These are phyloP conservation scores for Trypoxylon attenuatum DNA, from an alignment of 2,888 invertebrate genomes.

Conservation along the genomic window DNA sequence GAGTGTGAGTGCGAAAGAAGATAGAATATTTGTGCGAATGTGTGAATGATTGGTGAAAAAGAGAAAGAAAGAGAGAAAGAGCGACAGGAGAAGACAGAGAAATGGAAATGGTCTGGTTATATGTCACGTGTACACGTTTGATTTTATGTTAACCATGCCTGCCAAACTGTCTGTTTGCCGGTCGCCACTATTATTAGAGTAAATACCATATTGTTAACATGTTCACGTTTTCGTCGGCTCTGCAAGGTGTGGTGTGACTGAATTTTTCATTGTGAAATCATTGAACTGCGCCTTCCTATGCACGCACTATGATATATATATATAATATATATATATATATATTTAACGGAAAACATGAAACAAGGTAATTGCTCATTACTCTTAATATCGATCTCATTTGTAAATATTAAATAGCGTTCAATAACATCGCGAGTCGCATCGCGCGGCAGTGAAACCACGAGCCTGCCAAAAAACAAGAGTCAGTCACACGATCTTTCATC, in stretches of 20 bases:
- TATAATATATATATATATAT: conserved; percentile 4
- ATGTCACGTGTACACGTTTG: conserved; percentile 58
- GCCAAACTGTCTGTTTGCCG: conserved; percentile 72
- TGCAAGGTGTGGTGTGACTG: conserved; percentile 60
- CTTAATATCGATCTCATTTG: conserved; percentile 67
- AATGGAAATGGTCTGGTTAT: conserved; percentile 52
- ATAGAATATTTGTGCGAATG: background rate
- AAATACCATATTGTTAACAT: conserved; percentile 49
- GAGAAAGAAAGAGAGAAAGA: conserved; percentile 19
- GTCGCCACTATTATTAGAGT: conserved; percentile 64
- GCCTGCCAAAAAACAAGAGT: conserved; percentile 10
- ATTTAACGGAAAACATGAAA: conserved; percentile 30
- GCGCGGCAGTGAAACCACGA: conserved; percentile 1
- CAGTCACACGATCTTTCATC: conserved; percentile 27
- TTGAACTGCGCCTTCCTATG: conserved; percentile 60
- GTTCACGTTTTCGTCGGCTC: conserved; percentile 57
- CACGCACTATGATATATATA: conserved; percentile 49
- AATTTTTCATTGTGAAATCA: conserved; percentile 51
- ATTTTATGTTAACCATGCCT: conserved; percentile 64
- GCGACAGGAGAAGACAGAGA: conserved; percentile 2
- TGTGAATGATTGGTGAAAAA: conserved; percentile 2
- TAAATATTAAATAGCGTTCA: conserved; percentile 58
- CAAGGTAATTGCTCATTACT: conserved; percentile 63
- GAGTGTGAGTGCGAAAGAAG: background rate
- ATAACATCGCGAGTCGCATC: conserved; percentile 28